Evolutionary conservation across 1,140 invertebrate genomes (phyloP), one percentile per base, ranked within the genome.

Genomic region (Reticulitermes speratus): DNA sequence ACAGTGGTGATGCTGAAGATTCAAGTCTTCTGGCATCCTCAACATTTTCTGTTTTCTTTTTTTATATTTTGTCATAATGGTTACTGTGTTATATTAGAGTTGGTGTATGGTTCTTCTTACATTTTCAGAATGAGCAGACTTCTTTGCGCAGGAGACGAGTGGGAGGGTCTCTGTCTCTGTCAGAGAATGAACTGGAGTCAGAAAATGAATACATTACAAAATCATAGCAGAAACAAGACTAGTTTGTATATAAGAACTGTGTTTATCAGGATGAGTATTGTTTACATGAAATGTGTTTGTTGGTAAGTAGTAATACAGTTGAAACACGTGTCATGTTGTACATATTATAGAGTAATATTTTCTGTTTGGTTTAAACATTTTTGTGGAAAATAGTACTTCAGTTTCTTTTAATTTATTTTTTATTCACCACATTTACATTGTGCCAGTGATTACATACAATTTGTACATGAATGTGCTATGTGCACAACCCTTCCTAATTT

Each of bases 91-190:
- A 55, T 21, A 55, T 55, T 30, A 44, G 38, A 32, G n/a, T 75
- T 0, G 9, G 48, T 55, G 84, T 87, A 83, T 25, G 86, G 86
- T 85, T 83, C n/a, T 84, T 87, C 30, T 84, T 55, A 55, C 45
- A 44, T 88, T 90, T 89, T 45, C 81, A 91, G 89, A 90, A 91
- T 89, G 87, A 91, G 44, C 90, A 94, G 89, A 93, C 94, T 86
- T 92, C 90, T 87, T 90, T 92, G 30, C 90, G 94, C 84, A 91
- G 94, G 82, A 92, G 95, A 85, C 93, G 95, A 88, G 93, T 94
- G 19, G 95, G 95, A 30, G 95, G 95, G 30, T 96, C 95, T 8
- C 90, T 96, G 23, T 96, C 95, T 32, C 90, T 96, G 14, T 97
- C 96, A 0, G 96, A 97, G 89, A 96, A 95, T 52, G 96, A 96